Base-by-base conservation (phyloP, 1,140 invertebrate species). In the Campoletis sonorensis region DNA sequence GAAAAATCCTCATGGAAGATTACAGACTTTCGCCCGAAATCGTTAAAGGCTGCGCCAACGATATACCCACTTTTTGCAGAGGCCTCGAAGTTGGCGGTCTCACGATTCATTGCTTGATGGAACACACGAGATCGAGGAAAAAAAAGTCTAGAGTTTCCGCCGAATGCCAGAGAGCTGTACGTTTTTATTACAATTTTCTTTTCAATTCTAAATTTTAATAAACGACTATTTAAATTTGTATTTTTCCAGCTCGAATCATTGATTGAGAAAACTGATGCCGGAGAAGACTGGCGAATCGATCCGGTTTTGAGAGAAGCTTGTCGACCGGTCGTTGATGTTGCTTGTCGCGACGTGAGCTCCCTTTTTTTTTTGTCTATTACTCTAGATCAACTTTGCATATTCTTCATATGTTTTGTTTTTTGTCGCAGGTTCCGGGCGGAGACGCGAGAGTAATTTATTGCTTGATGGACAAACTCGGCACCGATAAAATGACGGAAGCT, bases 91-190 rank as follows among this genome's bases (percentile, higher is more conserved):
- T 95, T 78, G 96, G 95, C 33, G 98, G 98, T 0, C 95, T 95
- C 87, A 99, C 98, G 0, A 96, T 99, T 83, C 98, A 99, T 91
- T 99, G 98, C 90, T 92, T 99, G 64, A 98, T 99, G 97, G 96
- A 97, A 75, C 95, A 98, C 92, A 96, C 97, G 4, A 94, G 95
- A 84, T 82, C 90, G 18, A 92, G 93, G 33, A 94, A 94, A 80
- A 94, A 92, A 78, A 92, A 92, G 84, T 93, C 93, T 49, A 93
- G 94, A 85, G 94, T 97, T 5, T 93, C 94, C 21, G 86, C 93
- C 16, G 90, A 93, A 37, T 98, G 97, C 87, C 94, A 95, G 89
- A 93, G 94, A 85, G 94, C 94, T 79, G 95, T 95, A 90, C 91
- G 91, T 91, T 78, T 76, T 54, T 7, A 67, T 27, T 27, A 10